Evolutionary conservation across 2,113 vertebrate species (phyloP).

Genomic region (Centropristis striata): DNA sequence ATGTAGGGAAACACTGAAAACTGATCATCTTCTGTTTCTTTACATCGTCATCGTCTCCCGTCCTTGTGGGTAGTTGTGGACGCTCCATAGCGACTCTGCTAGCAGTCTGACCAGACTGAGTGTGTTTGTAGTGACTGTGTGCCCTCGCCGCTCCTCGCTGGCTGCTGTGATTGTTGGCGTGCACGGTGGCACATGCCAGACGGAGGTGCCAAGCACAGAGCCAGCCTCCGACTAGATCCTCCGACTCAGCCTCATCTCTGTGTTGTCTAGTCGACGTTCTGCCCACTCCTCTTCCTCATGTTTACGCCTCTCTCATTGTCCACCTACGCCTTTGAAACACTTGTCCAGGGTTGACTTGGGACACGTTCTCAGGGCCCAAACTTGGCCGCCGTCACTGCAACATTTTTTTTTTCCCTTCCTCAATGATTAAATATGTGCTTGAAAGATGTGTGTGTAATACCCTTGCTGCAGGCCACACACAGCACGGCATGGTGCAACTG

Average conservation of each 20-base stretch:
- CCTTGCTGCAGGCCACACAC: conserved; percentile 51
- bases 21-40: background rate
- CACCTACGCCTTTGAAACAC: conserved; percentile 8
- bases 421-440: conserved; percentile 60
- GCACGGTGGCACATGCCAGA: conserved; percentile 38
- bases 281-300: background rate
- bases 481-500: conserved; percentile 28
- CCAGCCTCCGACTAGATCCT: conserved; percentile 43
- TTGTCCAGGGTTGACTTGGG: conserved; percentile 17
- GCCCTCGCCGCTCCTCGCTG: conserved; percentile 6
- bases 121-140: conserved; percentile 44
- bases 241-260: conserved; percentile 10
- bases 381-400: conserved; percentile 9
- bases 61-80: background rate
- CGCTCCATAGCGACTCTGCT: background rate
- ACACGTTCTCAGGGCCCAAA: conserved; percentile 33
- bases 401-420: conserved; percentile 22
- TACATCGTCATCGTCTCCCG: background rate
- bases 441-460: conserved; percentile 46
- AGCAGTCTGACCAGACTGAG: conserved; percentile 10
- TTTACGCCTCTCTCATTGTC: background rate
- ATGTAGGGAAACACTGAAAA: no score
- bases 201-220: conserved; percentile 42
- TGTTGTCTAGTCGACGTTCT: conserved; percentile 10
- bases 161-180: conserved; percentile 53